Evolutionary conservation across 2,113 vertebrate genomes (phyloP), one percentile per base, ranked within the genome.

Genomic region (Myrmecophaga tridactyla): DNA sequence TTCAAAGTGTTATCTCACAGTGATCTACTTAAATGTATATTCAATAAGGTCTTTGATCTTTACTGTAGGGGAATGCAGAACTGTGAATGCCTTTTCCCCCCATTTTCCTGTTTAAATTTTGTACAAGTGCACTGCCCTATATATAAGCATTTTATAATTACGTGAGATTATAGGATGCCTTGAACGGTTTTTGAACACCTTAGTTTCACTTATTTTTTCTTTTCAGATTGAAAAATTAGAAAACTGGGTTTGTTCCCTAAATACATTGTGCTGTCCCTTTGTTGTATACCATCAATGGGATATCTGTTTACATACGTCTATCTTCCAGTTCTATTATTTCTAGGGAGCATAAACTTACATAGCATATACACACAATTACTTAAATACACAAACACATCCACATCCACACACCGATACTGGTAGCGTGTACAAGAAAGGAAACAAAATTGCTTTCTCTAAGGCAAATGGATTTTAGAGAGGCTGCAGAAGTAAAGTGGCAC

Each of bases 11-110:
- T 95, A 85, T 63, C 36, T 91, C 73, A 96, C 36, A 36, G 58
- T 70, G 48, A 94, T 92, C 25, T 89, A n/a, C 72, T 78, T 94
- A 91, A 89, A 84, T 94, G 20, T 86, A 77, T 94, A 7, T 53
- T 90, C 18, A 15, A 20, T 56, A 53, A 75, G 4, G 6, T 76
- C 36, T 90, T 93, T 87, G 48, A 34, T 80, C 46, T 87, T 25
- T 83, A 18, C 7, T 80, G 1, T 6, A 84, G 14, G 29, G 65
- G 48, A 4, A 8, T 76, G 4, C 8, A 70, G 62, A 7, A 76
- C 2, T 41, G 7, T 73, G 7, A 53, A 5, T 72, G 23, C 20
- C 11, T 39, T 65, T 84, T 17, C 0, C 23, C 0, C 23, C 27
- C 76, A 2, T 5, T 92, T 81, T 84, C 15, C 15, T 90, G 0